Conservation (phyloP, 2,797 vertebrate genomes). For the Cirrhinus molitorella region DNA sequence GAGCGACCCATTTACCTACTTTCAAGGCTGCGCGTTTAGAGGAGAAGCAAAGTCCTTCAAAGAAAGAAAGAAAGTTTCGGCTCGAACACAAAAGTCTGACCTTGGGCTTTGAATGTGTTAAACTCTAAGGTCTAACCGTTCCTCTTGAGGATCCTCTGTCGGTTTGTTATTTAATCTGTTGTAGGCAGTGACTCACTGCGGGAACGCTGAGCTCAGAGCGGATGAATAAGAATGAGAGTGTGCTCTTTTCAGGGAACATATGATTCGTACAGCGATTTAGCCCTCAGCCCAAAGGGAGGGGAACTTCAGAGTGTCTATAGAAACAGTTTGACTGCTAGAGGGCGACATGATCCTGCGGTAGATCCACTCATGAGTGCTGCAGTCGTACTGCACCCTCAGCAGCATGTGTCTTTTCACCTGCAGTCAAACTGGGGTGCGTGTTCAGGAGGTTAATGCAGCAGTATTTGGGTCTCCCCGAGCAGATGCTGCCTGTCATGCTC, state of each 20-base stretch:
- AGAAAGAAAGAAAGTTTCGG: neutral
- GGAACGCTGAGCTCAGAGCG: neutral
- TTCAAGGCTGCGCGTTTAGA: constrained; percentile 26
- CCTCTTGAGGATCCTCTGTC: neutral
- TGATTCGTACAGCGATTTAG: constrained; percentile 3
- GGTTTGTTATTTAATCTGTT: constrained; percentile 17
- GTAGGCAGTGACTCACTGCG: constrained; percentile 4
- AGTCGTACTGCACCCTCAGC: neutral
- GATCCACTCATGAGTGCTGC: constrained; percentile 17
- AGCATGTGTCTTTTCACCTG: neutral
- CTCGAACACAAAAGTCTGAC: neutral
- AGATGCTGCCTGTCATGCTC: constrained; percentile 47
- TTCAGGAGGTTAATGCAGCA: constrained; percentile 5
- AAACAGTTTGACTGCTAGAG: constrained; percentile 28
- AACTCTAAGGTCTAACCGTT: constrained; percentile 28
- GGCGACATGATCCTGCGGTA: constrained; percentile 20
- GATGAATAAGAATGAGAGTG: constrained; percentile 27
- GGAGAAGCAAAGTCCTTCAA: neutral
- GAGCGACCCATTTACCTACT: constrained; percentile 39
- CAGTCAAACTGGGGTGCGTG: neutral
- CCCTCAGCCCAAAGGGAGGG: neutral
- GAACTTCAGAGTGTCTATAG: neutral
- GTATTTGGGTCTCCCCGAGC: neutral
- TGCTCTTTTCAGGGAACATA: constrained; percentile 14
- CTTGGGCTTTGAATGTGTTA: constrained; percentile 1